Conservation (phyloP, 2,888 invertebrate species). For the Mesorhabditis spiculigera region DNA sequence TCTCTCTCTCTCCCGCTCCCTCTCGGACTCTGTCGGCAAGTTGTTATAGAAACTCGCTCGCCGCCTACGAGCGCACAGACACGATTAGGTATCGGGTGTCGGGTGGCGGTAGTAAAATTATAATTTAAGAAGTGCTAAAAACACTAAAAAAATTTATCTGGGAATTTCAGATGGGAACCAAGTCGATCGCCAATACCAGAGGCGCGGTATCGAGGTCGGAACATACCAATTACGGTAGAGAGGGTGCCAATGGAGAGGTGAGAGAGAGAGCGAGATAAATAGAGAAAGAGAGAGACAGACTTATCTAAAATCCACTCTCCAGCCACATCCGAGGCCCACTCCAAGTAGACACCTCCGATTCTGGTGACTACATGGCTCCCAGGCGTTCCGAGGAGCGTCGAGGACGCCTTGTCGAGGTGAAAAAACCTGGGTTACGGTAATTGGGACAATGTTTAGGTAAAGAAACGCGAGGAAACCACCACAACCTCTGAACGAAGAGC, state of each 20-base stretch:
- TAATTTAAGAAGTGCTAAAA: no score
- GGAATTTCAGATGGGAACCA: slow-evolving; percentile 4
- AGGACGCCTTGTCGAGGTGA: no score
- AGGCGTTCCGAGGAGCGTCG: background rate
- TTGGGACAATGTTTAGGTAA: no score
- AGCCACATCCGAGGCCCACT: background rate
- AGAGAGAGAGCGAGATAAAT: background rate
- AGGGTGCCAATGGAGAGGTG: background rate
- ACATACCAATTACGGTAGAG: slow-evolving; percentile 1
- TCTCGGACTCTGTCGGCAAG: background rate
- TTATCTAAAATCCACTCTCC: background rate
- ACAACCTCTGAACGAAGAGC: no score
- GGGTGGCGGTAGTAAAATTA: no score
- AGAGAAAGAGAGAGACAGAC: background rate
- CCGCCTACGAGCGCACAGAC: background rate
- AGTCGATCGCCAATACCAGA: background rate
- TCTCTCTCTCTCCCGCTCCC: background rate
- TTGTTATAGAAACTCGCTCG: background rate
- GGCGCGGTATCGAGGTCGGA: background rate
- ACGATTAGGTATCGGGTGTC: background rate
- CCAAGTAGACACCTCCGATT: slow-evolving; percentile 2
- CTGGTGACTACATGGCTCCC: background rate
- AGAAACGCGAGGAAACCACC: no score
- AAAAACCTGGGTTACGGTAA: no score
- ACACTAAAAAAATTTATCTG: no score